Evolutionary conservation across 2,797 vertebrate genomes (phyloP).

Genomic region (Glyptemys insculpta): DNA sequence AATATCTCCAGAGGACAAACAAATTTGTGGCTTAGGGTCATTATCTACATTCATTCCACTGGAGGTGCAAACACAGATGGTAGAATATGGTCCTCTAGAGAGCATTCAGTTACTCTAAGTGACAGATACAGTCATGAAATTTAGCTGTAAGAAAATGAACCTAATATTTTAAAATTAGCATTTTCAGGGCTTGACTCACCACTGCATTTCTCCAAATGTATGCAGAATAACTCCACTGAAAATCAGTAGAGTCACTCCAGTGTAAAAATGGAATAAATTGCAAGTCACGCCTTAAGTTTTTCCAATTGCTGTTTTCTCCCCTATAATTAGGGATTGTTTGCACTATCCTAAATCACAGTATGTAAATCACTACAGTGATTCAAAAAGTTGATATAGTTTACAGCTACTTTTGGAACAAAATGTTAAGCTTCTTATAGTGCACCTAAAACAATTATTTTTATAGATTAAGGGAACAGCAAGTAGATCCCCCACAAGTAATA

Average conservation of each 20-base stretch:
- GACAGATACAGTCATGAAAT: neutral
- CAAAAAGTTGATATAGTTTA: conserved; percentile 49
- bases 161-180: conserved; percentile 21
- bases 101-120: neutral
- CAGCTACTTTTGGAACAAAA: conserved; percentile 20
- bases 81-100: neutral
- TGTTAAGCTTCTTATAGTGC: conserved; percentile 38
- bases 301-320: conserved; percentile 53
- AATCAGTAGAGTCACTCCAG: conserved; percentile 17
- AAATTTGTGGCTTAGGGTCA: neutral
- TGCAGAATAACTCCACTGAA: conserved; percentile 2
- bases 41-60: neutral
- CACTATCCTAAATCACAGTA: neutral
- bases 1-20: neutral
- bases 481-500: conserved; percentile 24
- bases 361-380: neutral
- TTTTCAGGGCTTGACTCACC: conserved; percentile 9
- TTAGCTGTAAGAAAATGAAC: conserved; percentile 7
- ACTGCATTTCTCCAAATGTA: conserved; percentile 2
- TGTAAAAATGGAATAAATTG: conserved; percentile 4
- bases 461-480: conserved; percentile 37
- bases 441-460: conserved; percentile 11
- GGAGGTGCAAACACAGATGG: neutral
- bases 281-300: conserved; percentile 48
- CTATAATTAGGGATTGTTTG: neutral